Conservation (phyloP, 2,888 invertebrate species). For the Hoplodrina ambigua region DNA sequence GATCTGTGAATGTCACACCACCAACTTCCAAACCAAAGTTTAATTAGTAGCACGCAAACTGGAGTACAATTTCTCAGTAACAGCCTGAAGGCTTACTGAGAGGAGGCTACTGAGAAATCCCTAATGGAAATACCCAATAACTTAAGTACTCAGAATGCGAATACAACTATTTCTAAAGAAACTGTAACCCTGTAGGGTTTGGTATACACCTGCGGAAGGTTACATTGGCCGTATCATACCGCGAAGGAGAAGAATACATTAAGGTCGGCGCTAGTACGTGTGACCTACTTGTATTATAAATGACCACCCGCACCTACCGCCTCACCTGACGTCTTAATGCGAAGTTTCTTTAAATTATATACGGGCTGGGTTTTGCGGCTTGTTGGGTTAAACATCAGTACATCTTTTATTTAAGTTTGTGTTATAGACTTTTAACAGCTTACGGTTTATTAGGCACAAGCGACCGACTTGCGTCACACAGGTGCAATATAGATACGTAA, state of each 20-base stretch:
- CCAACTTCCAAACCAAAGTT: too few relatives aligned
- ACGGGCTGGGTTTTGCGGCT: neutral
- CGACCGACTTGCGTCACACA: too few relatives aligned
- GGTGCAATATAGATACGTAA: too few relatives aligned
- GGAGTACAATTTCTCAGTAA: too few relatives aligned
- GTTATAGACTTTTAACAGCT: neutral
- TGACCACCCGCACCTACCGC: conserved; percentile 14
- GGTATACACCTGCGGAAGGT: conserved; percentile 28
- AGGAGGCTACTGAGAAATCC: too few relatives aligned
- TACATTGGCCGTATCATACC: conserved; percentile 38
- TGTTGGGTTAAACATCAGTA: too few relatives aligned
- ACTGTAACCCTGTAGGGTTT: conserved; percentile 5
- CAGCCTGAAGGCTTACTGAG: too few relatives aligned
- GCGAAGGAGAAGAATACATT: conserved; percentile 56
- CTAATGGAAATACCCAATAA: too few relatives aligned
- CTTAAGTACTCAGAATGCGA: neutral
- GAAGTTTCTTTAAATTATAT: conserved; percentile 48
- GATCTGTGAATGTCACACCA: too few relatives aligned
- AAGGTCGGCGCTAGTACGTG: conserved; percentile 51
- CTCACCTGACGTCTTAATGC: conserved; percentile 22
- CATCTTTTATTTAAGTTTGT: neutral
- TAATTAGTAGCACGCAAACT: too few relatives aligned
- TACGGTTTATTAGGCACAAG: neutral
- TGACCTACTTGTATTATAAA: conserved; percentile 63
- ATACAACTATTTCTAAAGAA: neutral